Base-by-base conservation (phyloP, 2,888 invertebrate genomes). In the Lissocephala sabroskyi region DNA sequence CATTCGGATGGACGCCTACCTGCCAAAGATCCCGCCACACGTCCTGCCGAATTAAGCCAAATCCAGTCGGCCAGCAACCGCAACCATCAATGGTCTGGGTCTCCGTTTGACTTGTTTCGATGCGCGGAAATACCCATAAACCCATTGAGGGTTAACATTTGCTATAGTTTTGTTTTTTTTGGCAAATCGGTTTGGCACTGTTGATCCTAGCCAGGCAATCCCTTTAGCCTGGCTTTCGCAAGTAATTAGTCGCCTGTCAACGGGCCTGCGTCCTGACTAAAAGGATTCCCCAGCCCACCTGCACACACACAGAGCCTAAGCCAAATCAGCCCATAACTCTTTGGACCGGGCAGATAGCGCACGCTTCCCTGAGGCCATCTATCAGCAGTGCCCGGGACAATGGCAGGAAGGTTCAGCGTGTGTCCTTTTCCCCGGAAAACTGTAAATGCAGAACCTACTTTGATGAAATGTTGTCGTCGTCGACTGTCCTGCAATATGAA, bases 221-320 rank as follows among this genome's bases (percentile, higher is more conserved):
- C 65, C 45, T 60, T 60, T 59, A 56, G 55, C 59, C 52, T 57
- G 57, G 64, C 63, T 41, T 41, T 56, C 49, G 45, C 67, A 55
- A 58, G 65, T 70, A 71, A 71, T 71, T 71, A 71, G 71, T 71
- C 67, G 65, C 56, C 74, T 74, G 71, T 71, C 71, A 71, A 56
- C 75, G 50, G 63, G 59, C 59, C 16, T 62, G 55, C 62, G 56
- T 49, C 41, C 33, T 37, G 41, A 52, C 60, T 56, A 63, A 59
- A 59, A 52, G 59, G 65, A 63, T 62, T 62, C 59, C 49, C 36
- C 10, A 35, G 10, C 35, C 28, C 45, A 45, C 45, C 45, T 45
- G 45, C 45, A 13, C 28, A 45, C 19, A 45, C 19, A 29, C n/a
- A 11, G 32, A 23, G 23, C 3, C 23, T 23, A 7, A 7, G 23